These are phyloP conservation scores for Tetranychus piercei DNA, from an alignment of 2,888 invertebrate genomes.

Conservation along the genomic window DNA sequence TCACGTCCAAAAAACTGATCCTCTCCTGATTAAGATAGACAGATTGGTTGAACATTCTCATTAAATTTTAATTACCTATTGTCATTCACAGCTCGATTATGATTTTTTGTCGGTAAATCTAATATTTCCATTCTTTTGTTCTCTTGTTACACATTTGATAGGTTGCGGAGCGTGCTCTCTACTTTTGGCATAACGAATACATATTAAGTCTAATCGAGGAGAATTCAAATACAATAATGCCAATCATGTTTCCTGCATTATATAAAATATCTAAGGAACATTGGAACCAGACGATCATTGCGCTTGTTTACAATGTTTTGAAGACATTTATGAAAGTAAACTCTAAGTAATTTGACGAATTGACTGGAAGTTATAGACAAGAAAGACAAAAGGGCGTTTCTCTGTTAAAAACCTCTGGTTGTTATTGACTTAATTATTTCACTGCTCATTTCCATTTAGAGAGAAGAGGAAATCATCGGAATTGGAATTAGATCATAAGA, in stretches of 20 bases:
- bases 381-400: slow-evolving; percentile 84
- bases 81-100: not conserved
- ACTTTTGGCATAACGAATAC: slow-evolving; percentile 99
- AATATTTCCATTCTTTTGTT: slow-evolving; percentile 19
- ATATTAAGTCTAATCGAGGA: slow-evolving; percentile 97
- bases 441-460: slow-evolving; percentile 37
- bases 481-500: slow-evolving; percentile 8
- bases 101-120: slow-evolving; percentile 8
- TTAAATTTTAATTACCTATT: too few species aligned
- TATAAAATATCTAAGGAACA: slow-evolving; percentile 98
- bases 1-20: too few species aligned
- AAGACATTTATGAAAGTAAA: slow-evolving; percentile 99
- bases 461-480: slow-evolving; percentile 61
- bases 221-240: slow-evolving; percentile 92
- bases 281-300: slow-evolving; percentile 99
- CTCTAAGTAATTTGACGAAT: slow-evolving; percentile 95
- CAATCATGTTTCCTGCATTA: slow-evolving; percentile 97
- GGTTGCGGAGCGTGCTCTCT: slow-evolving; percentile 96
- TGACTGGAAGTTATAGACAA: slow-evolving; percentile 94
- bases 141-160: slow-evolving; percentile 32
- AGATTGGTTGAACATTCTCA: too few species aligned
- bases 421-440: slow-evolving; percentile 15
- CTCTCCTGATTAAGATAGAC: too few species aligned
- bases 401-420: slow-evolving; percentile 1
- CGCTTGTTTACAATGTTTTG: slow-evolving; percentile 96